These are phyloP conservation scores for Cryptocephalus primarius DNA, from an alignment of 2,888 invertebrate genomes.

Conservation along the genomic window DNA sequence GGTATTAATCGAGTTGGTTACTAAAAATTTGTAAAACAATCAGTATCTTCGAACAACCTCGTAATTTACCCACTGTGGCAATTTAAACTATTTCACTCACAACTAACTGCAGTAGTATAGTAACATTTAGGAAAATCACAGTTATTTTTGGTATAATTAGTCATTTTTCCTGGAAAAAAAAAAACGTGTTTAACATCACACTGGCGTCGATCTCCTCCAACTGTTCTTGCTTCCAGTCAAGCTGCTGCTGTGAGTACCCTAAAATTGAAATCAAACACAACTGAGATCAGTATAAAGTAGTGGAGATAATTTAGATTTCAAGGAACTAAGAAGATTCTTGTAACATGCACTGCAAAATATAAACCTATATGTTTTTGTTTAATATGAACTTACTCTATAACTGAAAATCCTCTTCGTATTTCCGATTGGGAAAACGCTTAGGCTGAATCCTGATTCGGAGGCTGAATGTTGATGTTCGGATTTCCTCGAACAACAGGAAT, in stretches of 20 bases:
- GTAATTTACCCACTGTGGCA: too few species aligned
- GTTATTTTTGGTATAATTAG: too few species aligned
- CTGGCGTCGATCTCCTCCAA: conserved; percentile 26
- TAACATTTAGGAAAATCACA: too few species aligned
- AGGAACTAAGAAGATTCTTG: neutral
- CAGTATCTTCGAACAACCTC: too few species aligned
- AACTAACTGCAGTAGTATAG: too few species aligned
- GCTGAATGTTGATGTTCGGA: conserved; percentile 32
- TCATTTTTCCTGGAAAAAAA: too few species aligned
- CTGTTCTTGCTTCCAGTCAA: conserved; percentile 29
- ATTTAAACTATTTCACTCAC: too few species aligned
- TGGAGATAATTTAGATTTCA: neutral
- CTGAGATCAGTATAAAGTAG: neutral
- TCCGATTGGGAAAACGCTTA: conserved; percentile 36
- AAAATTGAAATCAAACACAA: conserved; percentile 1
- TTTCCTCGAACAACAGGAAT: conserved; percentile 22
- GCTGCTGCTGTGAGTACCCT: conserved; percentile 32
- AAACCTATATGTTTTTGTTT: neutral
- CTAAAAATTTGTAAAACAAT: too few species aligned
- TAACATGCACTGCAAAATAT: neutral
- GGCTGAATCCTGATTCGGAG: conserved; percentile 39
- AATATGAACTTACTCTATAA: conserved; percentile 26
- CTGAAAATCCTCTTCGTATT: conserved; percentile 31
- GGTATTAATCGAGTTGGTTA: too few species aligned
- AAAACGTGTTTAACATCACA: conserved; percentile 14